These are phyloP conservation scores for Amblyornis subalaris DNA, from an alignment of 2,113 vertebrate species.

Conservation along the genomic window DNA sequence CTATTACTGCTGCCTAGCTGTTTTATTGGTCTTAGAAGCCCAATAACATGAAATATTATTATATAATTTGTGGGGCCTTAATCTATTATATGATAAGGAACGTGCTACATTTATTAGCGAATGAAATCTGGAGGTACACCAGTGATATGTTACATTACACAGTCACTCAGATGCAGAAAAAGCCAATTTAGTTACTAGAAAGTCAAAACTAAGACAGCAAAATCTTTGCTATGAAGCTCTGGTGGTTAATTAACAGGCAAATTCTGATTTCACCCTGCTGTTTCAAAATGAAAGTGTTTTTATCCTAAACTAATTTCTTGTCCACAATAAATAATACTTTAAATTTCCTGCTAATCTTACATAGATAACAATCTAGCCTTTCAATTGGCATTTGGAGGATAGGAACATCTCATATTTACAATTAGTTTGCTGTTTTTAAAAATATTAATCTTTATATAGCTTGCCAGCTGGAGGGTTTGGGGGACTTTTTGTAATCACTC, in stretches of 20 bases:
- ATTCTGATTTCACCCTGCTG: slow-evolving; percentile 11
- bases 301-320: slow-evolving; percentile 30
- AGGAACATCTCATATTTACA: background rate
- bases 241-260: slow-evolving; percentile 14
- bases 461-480: background rate
- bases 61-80: background rate
- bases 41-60: background rate
- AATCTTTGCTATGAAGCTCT: slow-evolving; percentile 1
- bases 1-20: background rate
- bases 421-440: slow-evolving; percentile 1
- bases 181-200: background rate
- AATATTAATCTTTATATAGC: slow-evolving; percentile 15
- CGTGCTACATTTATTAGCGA: background rate
- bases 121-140: background rate
- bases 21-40: background rate
- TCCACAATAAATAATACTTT: slow-evolving; percentile 31
- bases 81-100: background rate
- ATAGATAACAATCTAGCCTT: slow-evolving; percentile 19
- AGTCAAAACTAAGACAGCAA: slow-evolving; percentile 1
- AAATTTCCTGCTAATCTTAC: slow-evolving; percentile 33
- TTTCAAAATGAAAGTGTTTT: slow-evolving; percentile 39
- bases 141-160: background rate
- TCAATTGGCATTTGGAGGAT: slow-evolving; percentile 35
- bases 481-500: background rate
- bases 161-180: background rate